Evolutionary conservation across 2,113 vertebrate genomes (phyloP).

Genomic region (Procapra przewalskii): DNA sequence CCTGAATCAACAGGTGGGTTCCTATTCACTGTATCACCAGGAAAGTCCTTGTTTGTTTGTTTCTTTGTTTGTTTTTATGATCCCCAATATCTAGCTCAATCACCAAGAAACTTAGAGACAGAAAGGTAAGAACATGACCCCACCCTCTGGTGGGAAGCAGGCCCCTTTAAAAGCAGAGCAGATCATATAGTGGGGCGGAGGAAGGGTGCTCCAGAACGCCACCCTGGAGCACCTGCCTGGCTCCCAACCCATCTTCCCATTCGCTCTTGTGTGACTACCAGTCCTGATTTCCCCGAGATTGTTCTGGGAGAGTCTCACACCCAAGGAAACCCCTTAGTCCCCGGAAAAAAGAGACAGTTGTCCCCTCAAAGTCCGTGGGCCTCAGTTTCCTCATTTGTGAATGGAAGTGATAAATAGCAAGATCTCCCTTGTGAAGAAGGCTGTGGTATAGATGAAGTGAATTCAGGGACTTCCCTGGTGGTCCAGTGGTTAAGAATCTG

Average conservation of each 20-base stretch:
- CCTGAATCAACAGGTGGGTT: neutral
- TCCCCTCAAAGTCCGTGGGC: neutral
- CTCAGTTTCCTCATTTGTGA: neutral
- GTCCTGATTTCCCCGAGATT: neutral
- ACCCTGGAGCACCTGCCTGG: neutral
- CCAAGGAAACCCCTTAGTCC: neutral
- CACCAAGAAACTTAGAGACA: neutral
- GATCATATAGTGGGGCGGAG: rapidly evolving
- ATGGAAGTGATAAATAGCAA: neutral
- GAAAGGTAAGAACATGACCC: rapidly evolving
- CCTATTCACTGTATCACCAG: neutral
- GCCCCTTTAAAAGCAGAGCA: rapidly evolving
- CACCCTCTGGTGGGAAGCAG: neutral
- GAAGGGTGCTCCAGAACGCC: neutral
- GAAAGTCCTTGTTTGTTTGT: neutral
- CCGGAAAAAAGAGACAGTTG: neutral
- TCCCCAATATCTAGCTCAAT: neutral
- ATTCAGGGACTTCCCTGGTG: neutral
- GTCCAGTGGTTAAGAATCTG: neutral
- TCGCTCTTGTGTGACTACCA: neutral
- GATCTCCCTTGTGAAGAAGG: neutral
- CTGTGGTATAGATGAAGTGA: neutral
- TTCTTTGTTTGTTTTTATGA: neutral
- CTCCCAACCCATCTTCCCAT: neutral
- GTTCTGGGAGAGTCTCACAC: neutral